Evolutionary conservation across 2,888 invertebrate genomes (phyloP), one percentile per base, ranked within the genome.

Genomic region (Agapetus fuscipes): DNA sequence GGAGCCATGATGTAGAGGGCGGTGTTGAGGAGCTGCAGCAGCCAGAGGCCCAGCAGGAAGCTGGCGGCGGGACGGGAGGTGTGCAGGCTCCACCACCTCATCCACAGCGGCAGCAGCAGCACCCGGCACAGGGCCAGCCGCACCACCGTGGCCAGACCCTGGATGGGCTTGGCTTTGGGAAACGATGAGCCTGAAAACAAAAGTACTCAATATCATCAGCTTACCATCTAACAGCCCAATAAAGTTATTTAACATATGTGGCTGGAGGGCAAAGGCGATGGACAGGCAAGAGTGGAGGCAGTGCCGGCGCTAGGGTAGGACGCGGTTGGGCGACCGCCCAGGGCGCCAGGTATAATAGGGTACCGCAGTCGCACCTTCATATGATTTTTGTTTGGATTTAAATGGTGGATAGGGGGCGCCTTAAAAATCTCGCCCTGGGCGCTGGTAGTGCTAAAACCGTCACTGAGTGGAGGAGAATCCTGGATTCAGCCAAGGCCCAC

Each of bases 161-260:
- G 84, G 54, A 93, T 90, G 2, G 95, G 91, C 62, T 95, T 95
- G 11, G 90, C 85, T 72, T 95, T 95, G 10, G 93, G 86, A 64
- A 95, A 95, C 43, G 93, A 89, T 27, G 95, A 94, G 31, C 94
- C 94, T 90, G 53, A 14, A 56, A 54, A 20, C n/a, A n/a, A n/a
- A n/a, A n/a, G n/a, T n/a, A n/a, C n/a, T n/a, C 3, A 25, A 32
- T 24, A 7, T 10, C n/a, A 12, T 14, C 12, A 26, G 10, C 7
- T 7, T 11, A 12, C 3, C 6, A 6, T 9, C 13, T 29, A 6
- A 24, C 13, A 11, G 6, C 29, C 29, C 29, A 11, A 9, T 5
- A 29, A 11, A n/a, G 7, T 6, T 29, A 29, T 9, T 29, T 29
- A 29, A 29, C 6, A 29, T 9, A 11, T 6, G n/a, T 5, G n/a